phyloP scores from a whole-genome alignment of 2,797 vertebrate species.

The Pristis pectinata region DNA sequence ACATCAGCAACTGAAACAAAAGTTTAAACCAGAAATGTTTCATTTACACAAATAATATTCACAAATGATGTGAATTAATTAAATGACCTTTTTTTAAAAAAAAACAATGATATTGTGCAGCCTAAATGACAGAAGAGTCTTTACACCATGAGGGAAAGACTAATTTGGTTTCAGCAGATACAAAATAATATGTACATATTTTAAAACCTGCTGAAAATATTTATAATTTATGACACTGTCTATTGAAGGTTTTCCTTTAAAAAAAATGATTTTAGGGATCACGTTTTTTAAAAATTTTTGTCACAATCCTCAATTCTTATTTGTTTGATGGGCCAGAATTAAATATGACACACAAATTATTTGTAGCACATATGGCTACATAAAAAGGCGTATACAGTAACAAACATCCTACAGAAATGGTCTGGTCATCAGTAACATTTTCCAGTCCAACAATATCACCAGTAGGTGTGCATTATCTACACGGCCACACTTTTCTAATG shows the following conservation, averaged over 20 bases:
- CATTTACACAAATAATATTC: slow-evolving; percentile 83
- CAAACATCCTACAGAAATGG: slow-evolving; percentile 70
- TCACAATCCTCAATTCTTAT: slow-evolving; percentile 20
- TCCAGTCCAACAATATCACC: slow-evolving; percentile 66
- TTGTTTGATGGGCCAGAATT: slow-evolving; percentile 24
- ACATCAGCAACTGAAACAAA: slow-evolving; percentile 61
- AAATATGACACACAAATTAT: neutral
- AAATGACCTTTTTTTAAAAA: neutral
- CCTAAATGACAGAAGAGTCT: neutral
- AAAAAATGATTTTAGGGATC: neutral
- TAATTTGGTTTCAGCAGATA: slow-evolving; percentile 76
- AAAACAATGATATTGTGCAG: slow-evolving; percentile 27
- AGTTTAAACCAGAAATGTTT: slow-evolving; percentile 76
- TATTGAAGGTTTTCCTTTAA: slow-evolving; percentile 49
- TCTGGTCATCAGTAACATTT: slow-evolving; percentile 67
- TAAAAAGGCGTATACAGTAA: slow-evolving; percentile 72
- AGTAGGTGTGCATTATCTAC: slow-evolving; percentile 70
- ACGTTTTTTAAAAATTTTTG: neutral
- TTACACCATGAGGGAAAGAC: slow-evolving; percentile 74
- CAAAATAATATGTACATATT: slow-evolving; percentile 69
- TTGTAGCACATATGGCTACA: neutral
- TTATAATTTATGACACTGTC: slow-evolving; percentile 55
- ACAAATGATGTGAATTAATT: slow-evolving; percentile 78
- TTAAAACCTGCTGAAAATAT: slow-evolving; percentile 59
- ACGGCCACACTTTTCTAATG: slow-evolving; percentile 68